Evolutionary conservation across 2,797 vertebrate species (phyloP).

Genomic region (Uromys caudimaculatus): DNA sequence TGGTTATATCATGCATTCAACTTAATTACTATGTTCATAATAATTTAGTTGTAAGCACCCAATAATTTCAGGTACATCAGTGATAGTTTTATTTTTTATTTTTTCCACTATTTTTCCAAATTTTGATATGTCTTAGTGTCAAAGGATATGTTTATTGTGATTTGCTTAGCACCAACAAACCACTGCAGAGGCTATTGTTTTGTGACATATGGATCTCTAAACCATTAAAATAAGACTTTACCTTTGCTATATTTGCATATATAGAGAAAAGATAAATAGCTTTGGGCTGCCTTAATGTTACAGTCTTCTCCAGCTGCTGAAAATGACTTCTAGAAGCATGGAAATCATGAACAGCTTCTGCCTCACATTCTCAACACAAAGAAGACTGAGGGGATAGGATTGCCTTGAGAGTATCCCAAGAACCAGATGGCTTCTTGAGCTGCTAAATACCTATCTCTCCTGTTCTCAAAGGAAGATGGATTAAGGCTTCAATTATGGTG

Average conservation of each 20-base stretch:
- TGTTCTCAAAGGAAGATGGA: not conserved
- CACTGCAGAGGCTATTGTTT: not conserved
- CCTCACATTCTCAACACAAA: not conserved
- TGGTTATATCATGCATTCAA: not conserved
- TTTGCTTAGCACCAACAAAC: not conserved
- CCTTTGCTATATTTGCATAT: not conserved
- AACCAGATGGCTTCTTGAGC: not conserved
- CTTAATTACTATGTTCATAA: not conserved
- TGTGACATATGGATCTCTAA: not conserved
- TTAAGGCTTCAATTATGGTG: not conserved
- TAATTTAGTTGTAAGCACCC: not conserved
- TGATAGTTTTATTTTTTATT: not conserved
- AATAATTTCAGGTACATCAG: not conserved
- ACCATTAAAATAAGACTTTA: not conserved
- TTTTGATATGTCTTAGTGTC: not conserved
- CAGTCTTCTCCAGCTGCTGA: not conserved
- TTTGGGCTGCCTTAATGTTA: not conserved
- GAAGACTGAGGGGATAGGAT: not conserved
- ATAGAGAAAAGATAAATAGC: not conserved
- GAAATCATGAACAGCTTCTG: not conserved
- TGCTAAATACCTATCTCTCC: not conserved
- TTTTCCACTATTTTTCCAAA: not conserved
- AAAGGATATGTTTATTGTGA: not conserved
- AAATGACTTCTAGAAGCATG: not conserved
- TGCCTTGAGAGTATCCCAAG: not conserved